phyloP scores from a whole-genome alignment of 2,113 vertebrate species.

The Thalassarche chlororhynchos region DNA sequence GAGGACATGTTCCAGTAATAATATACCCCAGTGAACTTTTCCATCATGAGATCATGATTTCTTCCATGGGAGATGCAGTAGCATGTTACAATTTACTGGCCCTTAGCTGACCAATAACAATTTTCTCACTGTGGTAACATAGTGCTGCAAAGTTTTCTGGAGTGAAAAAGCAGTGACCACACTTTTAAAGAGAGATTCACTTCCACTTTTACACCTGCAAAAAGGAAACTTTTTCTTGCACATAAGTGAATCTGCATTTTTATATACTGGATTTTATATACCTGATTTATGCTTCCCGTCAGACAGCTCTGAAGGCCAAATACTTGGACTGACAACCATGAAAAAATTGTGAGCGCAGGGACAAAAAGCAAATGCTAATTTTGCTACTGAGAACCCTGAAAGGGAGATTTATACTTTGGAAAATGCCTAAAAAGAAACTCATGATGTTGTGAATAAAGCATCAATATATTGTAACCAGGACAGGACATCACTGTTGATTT shows the following conservation, averaged over 20 bases:
- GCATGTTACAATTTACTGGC: not conserved
- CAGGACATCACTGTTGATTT: slow-evolving; percentile 26
- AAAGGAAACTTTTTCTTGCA: not conserved
- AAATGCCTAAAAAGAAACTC: slow-evolving; percentile 45
- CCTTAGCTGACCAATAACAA: not conserved
- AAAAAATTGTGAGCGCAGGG: slow-evolving; percentile 32
- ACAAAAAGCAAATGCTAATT: slow-evolving; percentile 66
- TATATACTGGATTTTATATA: not conserved
- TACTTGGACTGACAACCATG: slow-evolving; percentile 54
- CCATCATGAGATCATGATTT: slow-evolving; percentile 30
- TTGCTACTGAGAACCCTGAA: slow-evolving; percentile 28
- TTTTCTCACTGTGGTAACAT: not conserved
- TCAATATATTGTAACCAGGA: slow-evolving; percentile 23
- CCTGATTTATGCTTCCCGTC: slow-evolving; percentile 27
- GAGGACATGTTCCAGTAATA: slow-evolving; percentile 41
- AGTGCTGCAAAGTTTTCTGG: not conserved
- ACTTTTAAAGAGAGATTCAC: not conserved
- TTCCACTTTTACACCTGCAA: not conserved
- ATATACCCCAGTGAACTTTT: slow-evolving; percentile 41
- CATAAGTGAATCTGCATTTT: not conserved
- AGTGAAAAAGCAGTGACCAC: not conserved
- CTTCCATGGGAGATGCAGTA: not conserved
- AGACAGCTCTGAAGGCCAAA: slow-evolving; percentile 29
- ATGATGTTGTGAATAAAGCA: not conserved
- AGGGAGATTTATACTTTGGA: slow-evolving; percentile 59